phyloP scores from a whole-genome alignment of 2,797 vertebrate genomes.

The Philypnodon macrostomus region DNA sequence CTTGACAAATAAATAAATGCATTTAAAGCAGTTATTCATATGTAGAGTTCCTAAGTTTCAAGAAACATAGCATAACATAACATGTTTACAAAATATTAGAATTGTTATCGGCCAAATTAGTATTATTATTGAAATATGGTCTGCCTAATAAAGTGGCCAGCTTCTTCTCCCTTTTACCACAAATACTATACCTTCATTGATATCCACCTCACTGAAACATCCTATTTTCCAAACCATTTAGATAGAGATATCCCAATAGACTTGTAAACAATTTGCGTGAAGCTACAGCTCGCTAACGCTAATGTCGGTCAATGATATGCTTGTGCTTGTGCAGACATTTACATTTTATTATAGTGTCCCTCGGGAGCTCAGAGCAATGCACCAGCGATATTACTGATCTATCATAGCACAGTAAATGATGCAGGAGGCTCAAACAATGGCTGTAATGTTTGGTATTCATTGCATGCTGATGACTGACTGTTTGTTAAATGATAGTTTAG shows the following conservation, averaged over 20 bases:
- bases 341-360: conserved; percentile 5
- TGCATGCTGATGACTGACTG: conserved; percentile 14
- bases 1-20: too few species aligned
- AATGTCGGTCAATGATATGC: conserved; percentile 24
- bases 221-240: conserved; percentile 13
- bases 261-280: conserved; percentile 25
- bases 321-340: conserved; percentile 10
- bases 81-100: too few species aligned
- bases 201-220: conserved; percentile 9
- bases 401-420: conserved; percentile 16
- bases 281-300: conserved; percentile 18
- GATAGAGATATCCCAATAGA: conserved; percentile 20
- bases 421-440: background rate
- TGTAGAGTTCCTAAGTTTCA: too few species aligned
- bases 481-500: conserved; percentile 3
- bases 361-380: conserved; percentile 19
- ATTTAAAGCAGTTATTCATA: too few species aligned
- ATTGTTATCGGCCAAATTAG: too few species aligned
- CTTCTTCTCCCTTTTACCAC: background rate
- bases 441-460: conserved; percentile 22
- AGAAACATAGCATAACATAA: too few species aligned
- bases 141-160: too few species aligned
- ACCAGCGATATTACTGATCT: conserved; percentile 12
- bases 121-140: too few species aligned
- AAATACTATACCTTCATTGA: conserved; percentile 2